Evolutionary conservation across 1,140 invertebrate genomes (phyloP), one percentile per base, ranked within the genome.

Genomic region (Bombus pyrosoma): DNA sequence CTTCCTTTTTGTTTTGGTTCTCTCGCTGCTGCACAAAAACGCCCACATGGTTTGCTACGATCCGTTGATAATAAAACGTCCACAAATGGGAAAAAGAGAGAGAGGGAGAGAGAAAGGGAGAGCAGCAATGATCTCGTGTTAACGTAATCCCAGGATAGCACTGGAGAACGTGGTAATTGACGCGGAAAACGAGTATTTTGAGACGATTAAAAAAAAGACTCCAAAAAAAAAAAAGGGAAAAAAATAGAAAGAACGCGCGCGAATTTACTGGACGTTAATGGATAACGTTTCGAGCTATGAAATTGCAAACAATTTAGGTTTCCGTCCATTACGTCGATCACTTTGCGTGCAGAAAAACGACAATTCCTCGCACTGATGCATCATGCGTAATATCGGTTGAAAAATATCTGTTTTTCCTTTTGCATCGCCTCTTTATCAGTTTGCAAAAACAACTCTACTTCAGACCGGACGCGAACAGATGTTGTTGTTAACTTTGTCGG

Each of bases 281-380:
- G 59, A 78, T 25, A 18, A 39, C n/a, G 59, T 78, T 78, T 43
- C n/a, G 62, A 43, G 62, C 22, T 79, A 79, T 43, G 62, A 68
- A 79, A 79, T 79, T 68, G 39, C 77, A 47, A 68, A 79, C 77
- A 34, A 79, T 79, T 79, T 79, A 66, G 62, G 32, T 79, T 79
- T 66, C 41, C 77, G 62, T 66, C 77, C 59, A 43, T 47, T 79
- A 79, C 39, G 62, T 43, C 59, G 76, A 78, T 78, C 39, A 32
- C 39, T 25, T 25, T 41, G 53, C 47, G 47, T 34, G 53, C 25
- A 25, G 47, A 59, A 76, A 76, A 76, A 59, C 74, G 74, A 39
- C n/a, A 13, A 37, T 59, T 76, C 34, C 34, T 28, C 28, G 34
- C 25, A 34, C 9, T 34, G 74, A 37, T 57, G 74, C 32, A 28